Evolutionary conservation across 2,113 vertebrate genomes (phyloP).

Genomic region (Zosterops pallidus): DNA sequence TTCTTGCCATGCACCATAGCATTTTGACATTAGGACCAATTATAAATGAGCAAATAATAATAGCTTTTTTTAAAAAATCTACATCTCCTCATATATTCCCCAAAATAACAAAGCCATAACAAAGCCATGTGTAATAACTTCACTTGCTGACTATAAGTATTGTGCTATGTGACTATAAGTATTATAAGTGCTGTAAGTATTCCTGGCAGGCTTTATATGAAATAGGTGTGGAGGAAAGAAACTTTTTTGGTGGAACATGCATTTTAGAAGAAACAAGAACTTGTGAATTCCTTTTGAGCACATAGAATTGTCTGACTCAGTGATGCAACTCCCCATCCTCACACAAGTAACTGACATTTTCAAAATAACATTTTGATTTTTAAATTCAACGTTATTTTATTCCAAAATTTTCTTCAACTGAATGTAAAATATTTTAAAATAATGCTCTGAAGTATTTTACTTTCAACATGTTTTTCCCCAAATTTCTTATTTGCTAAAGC

Average conservation of each 20-base stretch:
- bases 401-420: neutral
- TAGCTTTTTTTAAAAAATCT: neutral
- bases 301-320: neutral
- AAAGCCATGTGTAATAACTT: neutral
- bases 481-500: neutral
- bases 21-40: neutral
- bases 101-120: neutral
- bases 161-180: no score
- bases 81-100: neutral
- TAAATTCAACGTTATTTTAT: neutral
- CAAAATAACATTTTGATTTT: neutral
- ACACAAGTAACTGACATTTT: neutral
- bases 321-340: neutral
- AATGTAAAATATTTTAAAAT: neutral
- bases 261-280: neutral
- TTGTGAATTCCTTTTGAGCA: neutral
- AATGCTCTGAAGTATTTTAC: neutral
- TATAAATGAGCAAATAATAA: neutral
- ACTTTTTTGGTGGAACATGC: neutral
- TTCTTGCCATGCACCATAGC: neutral
- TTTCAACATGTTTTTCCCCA: neutral
- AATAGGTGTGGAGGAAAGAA: neutral
- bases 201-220: neutral
- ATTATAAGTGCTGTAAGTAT: neutral
- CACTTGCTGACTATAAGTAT: neutral